Percentiles rank a stretch among this genome's conserved stretches.
Evolutionary conservation across 2,888 invertebrate genomes (phyloP).

Genomic region (Ramazzottius varieornatus): DNA sequence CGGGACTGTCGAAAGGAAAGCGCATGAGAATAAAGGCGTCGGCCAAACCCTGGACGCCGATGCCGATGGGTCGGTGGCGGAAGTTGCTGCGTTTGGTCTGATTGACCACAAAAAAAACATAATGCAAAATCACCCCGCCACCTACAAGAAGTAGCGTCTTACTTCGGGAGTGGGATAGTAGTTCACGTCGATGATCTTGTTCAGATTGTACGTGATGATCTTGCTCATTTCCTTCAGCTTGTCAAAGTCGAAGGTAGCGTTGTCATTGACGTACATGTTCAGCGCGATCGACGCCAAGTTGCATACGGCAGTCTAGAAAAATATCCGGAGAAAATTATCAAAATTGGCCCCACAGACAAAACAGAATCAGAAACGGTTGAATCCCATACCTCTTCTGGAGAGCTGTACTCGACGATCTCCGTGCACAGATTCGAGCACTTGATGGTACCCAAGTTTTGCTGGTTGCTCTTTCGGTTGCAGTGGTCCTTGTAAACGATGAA

Average conservation of each 20-base stretch:
- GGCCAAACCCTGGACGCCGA: slow-evolving; percentile 88
- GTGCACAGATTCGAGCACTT: slow-evolving; percentile 93
- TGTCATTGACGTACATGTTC: slow-evolving; percentile 58
- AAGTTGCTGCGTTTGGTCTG: slow-evolving; percentile 45
- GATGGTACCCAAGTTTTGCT: slow-evolving; percentile 89
- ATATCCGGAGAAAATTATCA: slow-evolving; percentile 5
- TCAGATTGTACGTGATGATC: slow-evolving; percentile 62
- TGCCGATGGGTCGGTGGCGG: slow-evolving; percentile 40
- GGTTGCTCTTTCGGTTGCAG: slow-evolving; percentile 87
- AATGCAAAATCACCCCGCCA: slow-evolving; percentile 1
- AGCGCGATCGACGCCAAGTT: slow-evolving; percentile 89
- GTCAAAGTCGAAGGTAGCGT: slow-evolving; percentile 55
- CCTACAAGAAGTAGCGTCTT: slow-evolving; percentile 12
- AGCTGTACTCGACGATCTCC: slow-evolving; percentile 81
- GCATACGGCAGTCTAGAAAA: slow-evolving; percentile 53
- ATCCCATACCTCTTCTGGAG: slow-evolving; percentile 43
- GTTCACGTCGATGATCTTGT: slow-evolving; percentile 87
- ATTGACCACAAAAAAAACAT: slow-evolving; percentile 8
- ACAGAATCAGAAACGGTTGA: background rate
- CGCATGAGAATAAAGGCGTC: slow-evolving; percentile 84
- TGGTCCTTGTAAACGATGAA: slow-evolving; percentile 91
- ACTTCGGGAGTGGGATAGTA: slow-evolving; percentile 81
- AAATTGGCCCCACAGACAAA: background rate
- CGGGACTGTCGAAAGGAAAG: slow-evolving; percentile 63
- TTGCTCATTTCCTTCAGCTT: slow-evolving; percentile 64